Conservation (phyloP, 1,140 invertebrate species). For the Ooceraea biroi region DNA sequence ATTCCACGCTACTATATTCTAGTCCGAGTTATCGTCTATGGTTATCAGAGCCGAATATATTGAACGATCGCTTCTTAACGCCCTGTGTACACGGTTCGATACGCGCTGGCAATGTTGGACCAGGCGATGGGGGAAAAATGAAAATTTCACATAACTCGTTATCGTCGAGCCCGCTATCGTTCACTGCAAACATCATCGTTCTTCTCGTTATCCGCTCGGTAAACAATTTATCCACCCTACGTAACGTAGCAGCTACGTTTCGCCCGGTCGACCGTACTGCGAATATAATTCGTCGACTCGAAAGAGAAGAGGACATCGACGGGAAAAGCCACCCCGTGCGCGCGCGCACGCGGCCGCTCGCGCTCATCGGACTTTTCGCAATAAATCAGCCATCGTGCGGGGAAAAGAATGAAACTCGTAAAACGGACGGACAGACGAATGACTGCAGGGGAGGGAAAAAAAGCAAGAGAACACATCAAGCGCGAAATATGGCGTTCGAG, state of each 20-base stretch:
- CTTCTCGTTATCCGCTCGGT: conserved; percentile 60
- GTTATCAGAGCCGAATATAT: conserved; percentile 45
- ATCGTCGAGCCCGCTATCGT: conserved; percentile 47
- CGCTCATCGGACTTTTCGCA: conserved; percentile 2
- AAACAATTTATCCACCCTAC: conserved; percentile 51
- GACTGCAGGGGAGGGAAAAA: not conserved
- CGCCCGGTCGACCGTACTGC: conserved; percentile 16
- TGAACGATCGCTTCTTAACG: conserved; percentile 57
- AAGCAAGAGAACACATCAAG: not conserved
- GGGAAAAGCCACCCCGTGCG: not conserved
- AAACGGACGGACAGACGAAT: conserved; percentile 47
- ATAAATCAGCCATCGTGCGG: conserved; percentile 48
- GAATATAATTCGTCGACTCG: conserved; percentile 49
- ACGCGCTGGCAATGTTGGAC: conserved; percentile 41
- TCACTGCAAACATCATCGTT: conserved; percentile 61
- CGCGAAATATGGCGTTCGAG: conserved; percentile 62
- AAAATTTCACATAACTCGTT: conserved; percentile 60
- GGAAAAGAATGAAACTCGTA: conserved; percentile 46
- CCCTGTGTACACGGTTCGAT: conserved; percentile 43
- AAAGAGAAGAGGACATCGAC: conserved; percentile 5
- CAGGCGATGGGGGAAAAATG: conserved; percentile 52
- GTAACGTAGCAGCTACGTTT: not conserved
- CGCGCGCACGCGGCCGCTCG: not conserved
- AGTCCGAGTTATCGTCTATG: not conserved
- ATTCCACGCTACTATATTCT: conserved; percentile 45